Base-by-base conservation (phyloP, 2,888 invertebrate genomes). In the Amblyjoppa fuscipennis region DNA sequence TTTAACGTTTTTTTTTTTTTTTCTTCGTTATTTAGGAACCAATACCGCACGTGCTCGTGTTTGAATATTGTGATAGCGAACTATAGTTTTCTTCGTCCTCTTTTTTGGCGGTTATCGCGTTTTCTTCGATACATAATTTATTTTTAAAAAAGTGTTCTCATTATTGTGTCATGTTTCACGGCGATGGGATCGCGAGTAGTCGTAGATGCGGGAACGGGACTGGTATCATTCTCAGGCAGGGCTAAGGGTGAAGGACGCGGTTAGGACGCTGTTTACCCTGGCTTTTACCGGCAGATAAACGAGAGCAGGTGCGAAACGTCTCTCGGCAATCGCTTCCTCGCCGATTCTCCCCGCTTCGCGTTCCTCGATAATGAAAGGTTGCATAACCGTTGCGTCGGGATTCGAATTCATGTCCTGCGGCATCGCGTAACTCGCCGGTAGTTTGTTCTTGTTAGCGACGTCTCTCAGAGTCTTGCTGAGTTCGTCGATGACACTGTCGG, bases 231-330 rank as follows among this genome's bases (percentile, higher is more conserved):
- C 66, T 85, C 97, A 98, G 95, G 98, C 98, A 92, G 99, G 99
- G 94, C 98, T 98, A 91, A 99, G 96, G 94, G 97, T 98, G 94
- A 99, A 98, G 94, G 98, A 98, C 92, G 98, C 97, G 91, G 98
- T 98, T 91, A 98, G 96, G 90, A 98, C 97, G 93, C 97, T 96
- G 93, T 97, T 97, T 92, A 98, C 96, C 94, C 97, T 96, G 94
- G 98, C 97, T 90, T 97, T 97, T 93, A 99, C 98, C 88, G 99
- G 99, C 95, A 99, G 96, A 95, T 98, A 98, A 94, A 99, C 98
- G 92, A 99, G 96, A 91, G 98, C 98, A 89, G 99, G 98, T 92
- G 98, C 97, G 94, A 98, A 97, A 94, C 97, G 96, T 86, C 93
- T 94, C 84, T 92, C 91, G 73, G 91, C 88, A 76, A 88, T 89